These are phyloP conservation scores for Anolis apletophallus DNA, from an alignment of 2,797 vertebrate genomes.

Conservation along the genomic window DNA sequence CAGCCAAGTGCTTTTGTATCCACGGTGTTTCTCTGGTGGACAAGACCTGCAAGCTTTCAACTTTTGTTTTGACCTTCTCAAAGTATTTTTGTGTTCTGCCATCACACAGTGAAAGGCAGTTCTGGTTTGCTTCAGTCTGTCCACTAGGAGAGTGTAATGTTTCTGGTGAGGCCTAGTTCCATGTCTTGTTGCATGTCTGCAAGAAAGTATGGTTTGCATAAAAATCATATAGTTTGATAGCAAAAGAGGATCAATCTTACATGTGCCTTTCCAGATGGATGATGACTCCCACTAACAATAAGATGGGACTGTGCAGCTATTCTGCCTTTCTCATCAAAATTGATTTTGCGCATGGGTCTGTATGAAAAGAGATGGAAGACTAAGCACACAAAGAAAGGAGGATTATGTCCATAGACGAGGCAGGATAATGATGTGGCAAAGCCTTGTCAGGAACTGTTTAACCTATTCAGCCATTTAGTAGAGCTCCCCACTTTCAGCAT, in stretches of 20 bases:
- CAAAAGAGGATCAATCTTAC: neutral
- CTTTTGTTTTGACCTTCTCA: slow-evolving; percentile 80
- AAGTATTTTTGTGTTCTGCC: slow-evolving; percentile 85
- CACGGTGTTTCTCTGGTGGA: slow-evolving; percentile 40
- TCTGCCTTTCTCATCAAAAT: too few relatives aligned
- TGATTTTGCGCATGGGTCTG: too few relatives aligned
- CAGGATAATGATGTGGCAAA: too few relatives aligned
- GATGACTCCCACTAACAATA: too few relatives aligned
- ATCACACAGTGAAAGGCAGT: slow-evolving; percentile 88
- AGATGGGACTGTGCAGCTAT: too few relatives aligned
- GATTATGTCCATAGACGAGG: too few relatives aligned
- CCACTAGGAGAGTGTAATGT: slow-evolving; percentile 75
- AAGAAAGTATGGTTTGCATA: neutral
- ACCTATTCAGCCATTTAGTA: neutral
- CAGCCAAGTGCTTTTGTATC: slow-evolving; percentile 60
- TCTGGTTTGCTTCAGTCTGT: slow-evolving; percentile 77
- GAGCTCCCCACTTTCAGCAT: neutral
- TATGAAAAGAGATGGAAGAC: too few relatives aligned
- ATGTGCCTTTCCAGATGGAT: neutral
- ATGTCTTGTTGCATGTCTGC: slow-evolving; percentile 58
- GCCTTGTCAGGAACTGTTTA: neutral
- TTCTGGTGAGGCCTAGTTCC: slow-evolving; percentile 72
- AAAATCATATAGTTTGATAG: neutral
- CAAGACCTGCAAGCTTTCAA: slow-evolving; percentile 60
- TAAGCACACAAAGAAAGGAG: too few relatives aligned